Evolutionary conservation across 2,888 invertebrate species (phyloP).

Genomic region (Lithodes maja): DNA sequence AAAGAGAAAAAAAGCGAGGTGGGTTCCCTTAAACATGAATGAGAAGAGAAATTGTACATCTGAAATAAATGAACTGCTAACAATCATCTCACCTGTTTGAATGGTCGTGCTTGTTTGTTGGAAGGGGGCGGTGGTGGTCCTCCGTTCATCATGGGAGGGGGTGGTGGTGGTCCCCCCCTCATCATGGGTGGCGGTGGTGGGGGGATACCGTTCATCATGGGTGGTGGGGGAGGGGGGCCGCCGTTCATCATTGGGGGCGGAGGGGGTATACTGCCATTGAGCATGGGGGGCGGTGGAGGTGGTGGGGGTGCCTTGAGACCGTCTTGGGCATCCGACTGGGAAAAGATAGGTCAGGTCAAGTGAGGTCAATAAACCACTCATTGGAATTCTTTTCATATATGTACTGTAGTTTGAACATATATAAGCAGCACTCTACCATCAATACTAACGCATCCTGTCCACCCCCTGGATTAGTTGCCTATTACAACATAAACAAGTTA

Average conservation of each 20-base stretch:
- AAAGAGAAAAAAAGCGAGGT: no score
- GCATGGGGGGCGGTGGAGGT: slow-evolving; percentile 71
- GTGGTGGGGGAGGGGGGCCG: slow-evolving; percentile 22
- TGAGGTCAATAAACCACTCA: neutral
- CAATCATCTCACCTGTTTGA: slow-evolving; percentile 58
- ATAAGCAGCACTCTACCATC: no score
- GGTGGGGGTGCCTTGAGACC: slow-evolving; percentile 74
- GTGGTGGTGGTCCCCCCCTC: slow-evolving; percentile 24
- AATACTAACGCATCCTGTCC: no score
- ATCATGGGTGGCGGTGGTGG: slow-evolving; percentile 39
- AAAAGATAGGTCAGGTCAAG: neutral
- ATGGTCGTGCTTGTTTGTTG: slow-evolving; percentile 59
- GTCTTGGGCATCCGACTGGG: slow-evolving; percentile 40
- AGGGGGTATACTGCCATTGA: slow-evolving; percentile 70
- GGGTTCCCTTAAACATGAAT: no score
- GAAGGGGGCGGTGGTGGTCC: slow-evolving; percentile 66
- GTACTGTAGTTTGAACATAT: no score
- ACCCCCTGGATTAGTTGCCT: no score
- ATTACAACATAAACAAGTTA: no score
- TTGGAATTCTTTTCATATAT: no score
- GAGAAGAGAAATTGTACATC: neutral
- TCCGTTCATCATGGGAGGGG: slow-evolving; percentile 29
- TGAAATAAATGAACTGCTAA: neutral
- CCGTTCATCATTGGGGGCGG: slow-evolving; percentile 61
- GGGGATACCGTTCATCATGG: slow-evolving; percentile 40